phyloP scores from a whole-genome alignment of 2,113 vertebrate genomes.

The Psophia crepitans region DNA sequence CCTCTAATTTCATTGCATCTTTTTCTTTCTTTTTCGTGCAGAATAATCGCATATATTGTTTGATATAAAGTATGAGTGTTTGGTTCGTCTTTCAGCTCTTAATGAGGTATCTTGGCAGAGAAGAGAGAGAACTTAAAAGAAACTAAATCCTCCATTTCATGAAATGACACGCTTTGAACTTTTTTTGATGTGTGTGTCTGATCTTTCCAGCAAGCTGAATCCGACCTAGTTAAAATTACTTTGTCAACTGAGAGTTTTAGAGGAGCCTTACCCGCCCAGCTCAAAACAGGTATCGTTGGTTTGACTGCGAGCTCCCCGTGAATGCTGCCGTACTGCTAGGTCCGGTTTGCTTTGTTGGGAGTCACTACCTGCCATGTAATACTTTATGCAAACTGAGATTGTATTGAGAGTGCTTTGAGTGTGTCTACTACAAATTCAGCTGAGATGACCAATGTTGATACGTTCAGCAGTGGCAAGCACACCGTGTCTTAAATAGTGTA shows the following conservation, averaged over 20 bases:
- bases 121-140: not conserved
- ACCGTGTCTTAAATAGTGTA: fast-evolving
- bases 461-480: not conserved
- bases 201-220: not conserved
- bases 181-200: not conserved
- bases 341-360: not conserved
- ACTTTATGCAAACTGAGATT: not conserved
- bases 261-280: not conserved
- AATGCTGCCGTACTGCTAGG: not conserved
- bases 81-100: not conserved
- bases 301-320: not conserved
- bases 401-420: not conserved
- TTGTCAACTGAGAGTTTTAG: not conserved
- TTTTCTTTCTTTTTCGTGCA: not conserved
- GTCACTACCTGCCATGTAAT: not conserved
- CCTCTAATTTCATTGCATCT: not conserved
- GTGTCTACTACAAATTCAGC: not conserved
- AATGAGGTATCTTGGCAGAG: not conserved
- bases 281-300: not conserved
- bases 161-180: not conserved
- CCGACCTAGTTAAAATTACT: conserved; percentile 23
- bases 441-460: not conserved
- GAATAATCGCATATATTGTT: not conserved
- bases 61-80: not conserved
- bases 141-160: not conserved